Conservation (phyloP, 2,888 invertebrate genomes). For the Melolontha melolontha region DNA sequence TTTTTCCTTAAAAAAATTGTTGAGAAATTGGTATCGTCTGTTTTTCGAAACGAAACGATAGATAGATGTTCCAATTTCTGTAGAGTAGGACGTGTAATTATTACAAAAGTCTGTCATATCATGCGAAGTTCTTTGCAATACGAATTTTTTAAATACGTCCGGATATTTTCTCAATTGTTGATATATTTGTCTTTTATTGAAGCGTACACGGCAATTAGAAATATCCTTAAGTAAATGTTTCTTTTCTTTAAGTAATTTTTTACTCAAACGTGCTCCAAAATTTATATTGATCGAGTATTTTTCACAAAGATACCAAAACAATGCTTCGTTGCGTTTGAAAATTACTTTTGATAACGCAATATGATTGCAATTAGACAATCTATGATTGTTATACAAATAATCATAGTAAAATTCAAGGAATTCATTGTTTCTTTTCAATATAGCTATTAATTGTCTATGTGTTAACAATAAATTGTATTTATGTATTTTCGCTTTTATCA, state of each 20-base stretch:
- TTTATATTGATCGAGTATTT: conserved; percentile 19
- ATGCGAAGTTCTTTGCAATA: conserved; percentile 36
- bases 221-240: conserved; percentile 36
- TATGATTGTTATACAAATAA: conserved; percentile 14
- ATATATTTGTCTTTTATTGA: conserved; percentile 30
- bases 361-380: not conserved
- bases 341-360: conserved; percentile 17
- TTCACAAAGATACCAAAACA: conserved; percentile 41
- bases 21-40: conserved; percentile 25
- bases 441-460: conserved; percentile 26
- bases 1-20: conserved; percentile 25
- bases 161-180: conserved; percentile 30
- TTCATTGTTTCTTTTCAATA: conserved; percentile 40
- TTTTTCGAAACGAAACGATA: conserved; percentile 8
- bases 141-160: conserved; percentile 23
- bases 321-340: conserved; percentile 26
- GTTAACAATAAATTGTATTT: conserved; percentile 40
- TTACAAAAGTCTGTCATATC: conserved; percentile 16
- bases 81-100: not conserved
- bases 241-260: conserved; percentile 36
- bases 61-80: conserved; percentile 6
- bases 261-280: conserved; percentile 41
- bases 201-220: conserved; percentile 3
- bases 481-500: conserved; percentile 38
- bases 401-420: conserved; percentile 39